Base-by-base conservation (phyloP, 1,140 invertebrate genomes). In the Brachionus asplanchnoidis region DNA sequence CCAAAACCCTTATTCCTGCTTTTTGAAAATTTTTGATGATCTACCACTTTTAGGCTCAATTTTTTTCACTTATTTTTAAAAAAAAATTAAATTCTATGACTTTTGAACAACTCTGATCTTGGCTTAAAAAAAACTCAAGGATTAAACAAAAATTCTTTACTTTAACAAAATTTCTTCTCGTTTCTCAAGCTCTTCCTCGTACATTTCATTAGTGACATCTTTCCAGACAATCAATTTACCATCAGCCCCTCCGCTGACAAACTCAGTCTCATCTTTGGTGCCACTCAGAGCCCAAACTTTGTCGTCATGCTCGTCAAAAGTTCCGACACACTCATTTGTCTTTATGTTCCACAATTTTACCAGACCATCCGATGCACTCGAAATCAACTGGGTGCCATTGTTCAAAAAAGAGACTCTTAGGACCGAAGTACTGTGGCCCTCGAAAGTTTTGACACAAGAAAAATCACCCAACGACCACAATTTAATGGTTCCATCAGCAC, bases 401-500 rank as follows among this genome's bases (percentile, higher is more conserved):
- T 86, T 88, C n/a, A 97, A 86, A 89, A 97, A 98, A 87, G 93
- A 92, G 0, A 93, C 92, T 88, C 93, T 93, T 40, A 99, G 89
- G 14, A 99, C 95, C 23, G 96, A 96, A 87, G 94, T 94, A 87
- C 95, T 94, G 89, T 99, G 97, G 1, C 95, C 95, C 91, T 98
- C 94, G 86, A 99, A 92, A 0, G 97, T 97, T 93, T 94, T 96
- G 7, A 97, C 90, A 90, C 96, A 98, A 56, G 92, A 93, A 68
- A 95, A 92, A 87, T 97, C 94, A 7, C 91, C 88, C 20, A 98
- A 88, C n/a, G 94, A 94, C 95, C 97, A 99, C 2, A 99, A 89
- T 88, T 95, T 97, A n/a, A 99, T 92, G 4, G 94, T 94, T 86
- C 93, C 93, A 92, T 99, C 97, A n/a, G 95, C 95, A 6, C 97